Percentiles rank a stretch among this genome's conserved stretches.
phyloP scores from a whole-genome alignment of 2,113 vertebrate genomes.

The Serilophus lunatus region DNA sequence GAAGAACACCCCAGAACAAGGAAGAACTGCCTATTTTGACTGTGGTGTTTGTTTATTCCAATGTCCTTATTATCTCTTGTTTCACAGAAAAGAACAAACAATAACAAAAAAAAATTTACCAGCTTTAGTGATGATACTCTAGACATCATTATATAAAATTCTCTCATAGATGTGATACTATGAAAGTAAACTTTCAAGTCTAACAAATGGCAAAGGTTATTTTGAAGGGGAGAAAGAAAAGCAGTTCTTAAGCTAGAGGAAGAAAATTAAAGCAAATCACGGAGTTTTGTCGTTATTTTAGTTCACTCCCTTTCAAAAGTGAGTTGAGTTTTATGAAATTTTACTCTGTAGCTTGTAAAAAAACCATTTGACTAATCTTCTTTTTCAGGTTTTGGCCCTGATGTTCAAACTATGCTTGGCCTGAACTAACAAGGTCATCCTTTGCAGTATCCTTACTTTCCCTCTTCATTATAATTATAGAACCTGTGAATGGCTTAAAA shows the following conservation, averaged over 20 bases:
- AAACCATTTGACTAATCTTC: background rate
- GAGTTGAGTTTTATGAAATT: background rate
- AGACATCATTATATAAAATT: background rate
- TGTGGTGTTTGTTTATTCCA: background rate
- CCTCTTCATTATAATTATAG: background rate
- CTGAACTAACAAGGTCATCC: background rate
- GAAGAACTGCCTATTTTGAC: background rate
- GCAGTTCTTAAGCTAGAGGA: background rate
- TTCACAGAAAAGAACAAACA: background rate
- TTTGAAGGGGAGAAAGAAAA: background rate
- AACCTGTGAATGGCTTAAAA: background rate
- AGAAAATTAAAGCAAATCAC: background rate
- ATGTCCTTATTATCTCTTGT: background rate
- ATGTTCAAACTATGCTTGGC: background rate
- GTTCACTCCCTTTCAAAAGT: background rate
- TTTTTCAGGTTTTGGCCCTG: background rate
- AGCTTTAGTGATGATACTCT: background rate
- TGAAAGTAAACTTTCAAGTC: background rate
- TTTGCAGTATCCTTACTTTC: background rate
- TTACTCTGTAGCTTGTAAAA: background rate
- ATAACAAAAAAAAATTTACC: background rate
- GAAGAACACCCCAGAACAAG: background rate
- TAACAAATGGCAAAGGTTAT: background rate
- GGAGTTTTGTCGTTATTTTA: background rate
- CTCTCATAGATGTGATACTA: background rate